Evolutionary conservation across 1,140 invertebrate genomes (phyloP).

Genomic region (Drosophila obscura): DNA sequence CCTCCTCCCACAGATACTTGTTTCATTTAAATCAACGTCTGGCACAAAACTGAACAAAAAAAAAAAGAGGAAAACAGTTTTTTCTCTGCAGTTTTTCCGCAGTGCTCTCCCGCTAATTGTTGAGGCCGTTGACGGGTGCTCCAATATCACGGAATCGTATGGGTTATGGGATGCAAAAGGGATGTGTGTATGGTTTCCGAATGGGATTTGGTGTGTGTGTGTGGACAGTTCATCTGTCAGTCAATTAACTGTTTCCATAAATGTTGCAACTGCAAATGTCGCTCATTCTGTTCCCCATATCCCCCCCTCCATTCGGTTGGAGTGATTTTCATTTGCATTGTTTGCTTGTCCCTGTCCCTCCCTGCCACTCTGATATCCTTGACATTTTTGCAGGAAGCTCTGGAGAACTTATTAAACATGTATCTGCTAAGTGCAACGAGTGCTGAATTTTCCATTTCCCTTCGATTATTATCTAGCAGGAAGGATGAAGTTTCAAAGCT

Average conservation of each 20-base stretch:
- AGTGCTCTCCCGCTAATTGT: slow-evolving; percentile 45
- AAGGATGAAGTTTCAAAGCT: background rate
- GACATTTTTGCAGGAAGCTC: slow-evolving; percentile 7
- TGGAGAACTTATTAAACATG: slow-evolving; percentile 36
- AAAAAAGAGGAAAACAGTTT: background rate
- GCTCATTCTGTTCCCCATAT: slow-evolving; percentile 29
- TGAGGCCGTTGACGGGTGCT: background rate
- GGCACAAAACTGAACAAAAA: background rate
- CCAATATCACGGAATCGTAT: background rate
- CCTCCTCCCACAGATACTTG: slow-evolving; percentile 9
- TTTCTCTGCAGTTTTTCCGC: slow-evolving; percentile 41
- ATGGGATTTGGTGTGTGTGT: background rate
- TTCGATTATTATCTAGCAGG: too few species aligned
- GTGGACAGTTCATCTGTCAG: slow-evolving; percentile 56
- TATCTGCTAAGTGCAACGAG: background rate
- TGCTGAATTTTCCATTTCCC: too few species aligned
- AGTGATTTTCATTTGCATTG: slow-evolving; percentile 47
- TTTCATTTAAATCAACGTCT: slow-evolving; percentile 22
- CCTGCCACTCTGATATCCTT: background rate
- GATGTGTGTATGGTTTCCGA: background rate
- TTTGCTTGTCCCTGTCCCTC: slow-evolving; percentile 23
- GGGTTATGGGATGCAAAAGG: background rate
- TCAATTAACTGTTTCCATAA: slow-evolving; percentile 75
- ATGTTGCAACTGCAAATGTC: slow-evolving; percentile 48
- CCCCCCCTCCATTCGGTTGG: slow-evolving; percentile 4